A percentile compares a stretch with the other conserved stretches of the same genome.
Conservation (phyloP, 2,888 invertebrate genomes). For the Hesperia comma region DNA sequence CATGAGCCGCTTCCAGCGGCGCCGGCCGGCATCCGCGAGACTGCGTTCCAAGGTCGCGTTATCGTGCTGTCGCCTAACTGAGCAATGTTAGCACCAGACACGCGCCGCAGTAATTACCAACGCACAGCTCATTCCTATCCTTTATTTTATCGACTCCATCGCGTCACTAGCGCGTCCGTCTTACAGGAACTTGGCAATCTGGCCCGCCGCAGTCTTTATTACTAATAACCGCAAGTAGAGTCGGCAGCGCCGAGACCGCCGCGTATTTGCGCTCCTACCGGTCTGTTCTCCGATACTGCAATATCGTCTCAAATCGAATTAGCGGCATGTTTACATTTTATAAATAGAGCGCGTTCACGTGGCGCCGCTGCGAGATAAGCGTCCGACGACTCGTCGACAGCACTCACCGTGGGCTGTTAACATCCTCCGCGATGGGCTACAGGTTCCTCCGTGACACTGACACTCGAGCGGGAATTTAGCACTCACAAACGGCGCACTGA, state of each 20-base stretch:
- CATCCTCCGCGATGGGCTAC: constrained; percentile 79
- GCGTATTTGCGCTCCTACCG: constrained; percentile 66
- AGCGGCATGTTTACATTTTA: constrained; percentile 81
- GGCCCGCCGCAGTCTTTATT: constrained; percentile 71
- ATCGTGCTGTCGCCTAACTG: constrained; percentile 75
- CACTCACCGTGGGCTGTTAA: constrained; percentile 84
- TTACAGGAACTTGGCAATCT: constrained; percentile 81
- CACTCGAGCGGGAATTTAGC: constrained; percentile 80
- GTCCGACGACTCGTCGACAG: constrained; percentile 59
- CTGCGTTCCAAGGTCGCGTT: constrained; percentile 80
- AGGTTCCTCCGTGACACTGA: constrained; percentile 78
- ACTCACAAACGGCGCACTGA: constrained; percentile 83
- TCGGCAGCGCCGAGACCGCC: constrained; percentile 60
- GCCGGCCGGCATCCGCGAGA: constrained; percentile 78
- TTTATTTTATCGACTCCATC: constrained; percentile 53
- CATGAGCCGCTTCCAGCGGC: constrained; percentile 70
- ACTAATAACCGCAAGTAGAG: constrained; percentile 56
- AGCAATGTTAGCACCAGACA: constrained; percentile 43
- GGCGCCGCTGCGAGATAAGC: constrained; percentile 72
- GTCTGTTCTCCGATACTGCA: constrained; percentile 51
- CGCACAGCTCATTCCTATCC: constrained; percentile 44
- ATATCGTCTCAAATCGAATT: constrained; percentile 74
- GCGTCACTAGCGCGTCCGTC: constrained; percentile 61
- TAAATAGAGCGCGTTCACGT: constrained; percentile 81
- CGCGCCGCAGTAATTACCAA: constrained; percentile 44